Base-by-base conservation (phyloP, 2,113 vertebrate species). In the Anolis carolinensis region DNA sequence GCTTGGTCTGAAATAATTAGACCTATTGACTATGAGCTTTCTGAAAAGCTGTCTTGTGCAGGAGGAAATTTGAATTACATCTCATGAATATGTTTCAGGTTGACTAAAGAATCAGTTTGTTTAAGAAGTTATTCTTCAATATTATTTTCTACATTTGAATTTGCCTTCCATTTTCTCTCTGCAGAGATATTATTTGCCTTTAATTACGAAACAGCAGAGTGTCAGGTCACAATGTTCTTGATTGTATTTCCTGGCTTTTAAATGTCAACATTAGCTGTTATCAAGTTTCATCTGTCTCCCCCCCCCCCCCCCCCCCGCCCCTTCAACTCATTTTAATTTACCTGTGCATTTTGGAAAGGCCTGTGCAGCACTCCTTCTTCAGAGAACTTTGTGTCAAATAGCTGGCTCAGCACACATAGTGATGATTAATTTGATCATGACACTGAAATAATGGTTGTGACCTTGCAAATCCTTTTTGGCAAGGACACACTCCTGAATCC, bases 61-160 rank as follows among this genome's bases (percentile, higher is more conserved):
- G 9, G 13, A 71, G 0, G 9, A n/a, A 32, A 14, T 9, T 14
- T 68, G 50, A 1, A 1, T 7, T 55, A 13, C 5, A 3, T 50
- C 18, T 14, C 5, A 5, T 34, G 8, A 1, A 0, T 0, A 34
- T 1, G 39, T 25, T 27, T 2, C 9, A 18, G 1, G 7, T 65
- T 75, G n/a, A 75, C 18, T 20, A n/a, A 75, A 25, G 8, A 75
- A 16, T 30, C 74, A 75, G 63, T 25, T 23, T 10, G n/a, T 21
- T 4, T 23, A 59, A 59, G n/a, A 75, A 44, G 52, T 59, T 18
- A 32, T 83, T 62, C 48, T 74, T 9, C 13, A 74, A n/a, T 39
- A 36, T 62, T 74, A 16, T 59, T 62, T 48, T 59, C 7, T 83
- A 18, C 27, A 74, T 74, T 65, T 48, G 36, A 63, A 84, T 84